Evolutionary conservation across 2,888 invertebrate genomes (phyloP).

Genomic region (Papilio protenor): DNA sequence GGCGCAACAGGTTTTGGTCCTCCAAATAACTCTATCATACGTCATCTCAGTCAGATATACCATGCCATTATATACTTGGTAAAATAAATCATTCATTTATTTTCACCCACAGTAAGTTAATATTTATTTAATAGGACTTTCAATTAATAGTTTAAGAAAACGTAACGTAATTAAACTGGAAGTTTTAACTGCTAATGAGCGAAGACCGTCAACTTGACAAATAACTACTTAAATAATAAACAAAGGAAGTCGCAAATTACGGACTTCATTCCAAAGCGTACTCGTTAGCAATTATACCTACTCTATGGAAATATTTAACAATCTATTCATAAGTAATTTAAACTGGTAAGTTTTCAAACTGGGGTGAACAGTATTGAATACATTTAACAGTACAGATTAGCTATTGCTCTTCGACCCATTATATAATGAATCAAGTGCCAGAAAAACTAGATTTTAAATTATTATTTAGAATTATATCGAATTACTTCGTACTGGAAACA

Average conservation of each 20-base stretch:
- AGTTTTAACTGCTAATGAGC: conserved; percentile 25
- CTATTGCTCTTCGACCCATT: neutral
- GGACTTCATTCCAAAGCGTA: conserved; percentile 7
- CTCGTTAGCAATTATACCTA: neutral
- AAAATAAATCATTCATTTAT: neutral
- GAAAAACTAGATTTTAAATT: too few species aligned
- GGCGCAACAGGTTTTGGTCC: too few species aligned
- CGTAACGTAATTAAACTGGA: conserved; percentile 14
- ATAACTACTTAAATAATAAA: conserved; percentile 22
- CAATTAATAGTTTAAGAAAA: conserved; percentile 2
- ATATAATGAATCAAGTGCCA: neutral
- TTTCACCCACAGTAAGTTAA: neutral
- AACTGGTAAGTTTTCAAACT: neutral
- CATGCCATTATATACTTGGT: too few species aligned
- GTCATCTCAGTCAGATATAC: too few species aligned
- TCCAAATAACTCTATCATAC: too few species aligned
- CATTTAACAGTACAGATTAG: too few species aligned
- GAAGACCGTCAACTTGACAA: neutral
- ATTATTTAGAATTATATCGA: too few species aligned
- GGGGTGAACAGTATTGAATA: neutral
- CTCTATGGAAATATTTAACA: neutral
- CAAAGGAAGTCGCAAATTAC: conserved; percentile 7
- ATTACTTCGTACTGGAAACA: too few species aligned
- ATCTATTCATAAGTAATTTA: neutral
- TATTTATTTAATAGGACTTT: neutral